Evolutionary conservation across 2,888 invertebrate species (phyloP).

Genomic region (Agonopterix arenella): DNA sequence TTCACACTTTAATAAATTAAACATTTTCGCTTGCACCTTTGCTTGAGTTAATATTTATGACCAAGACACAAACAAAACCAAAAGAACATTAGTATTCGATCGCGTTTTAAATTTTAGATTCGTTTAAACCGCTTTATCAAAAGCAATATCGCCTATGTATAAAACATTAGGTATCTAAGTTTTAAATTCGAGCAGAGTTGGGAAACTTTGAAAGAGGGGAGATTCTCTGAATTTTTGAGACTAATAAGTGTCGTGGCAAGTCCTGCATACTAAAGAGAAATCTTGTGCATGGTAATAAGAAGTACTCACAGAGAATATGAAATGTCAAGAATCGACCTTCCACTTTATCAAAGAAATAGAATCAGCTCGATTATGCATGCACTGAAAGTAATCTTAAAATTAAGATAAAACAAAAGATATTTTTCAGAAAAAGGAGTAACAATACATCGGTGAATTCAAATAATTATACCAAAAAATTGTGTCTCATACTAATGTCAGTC

Average conservation of each 20-base stretch:
- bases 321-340: conserved; percentile 47
- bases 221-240: conserved; percentile 69
- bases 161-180: conserved; percentile 67
- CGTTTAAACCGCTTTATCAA: conserved; percentile 71
- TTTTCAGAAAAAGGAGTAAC: too few species aligned
- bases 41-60: conserved; percentile 63
- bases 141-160: conserved; percentile 73
- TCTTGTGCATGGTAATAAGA: conserved; percentile 64
- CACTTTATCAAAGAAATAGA: conserved; percentile 31
- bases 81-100: conserved; percentile 63
- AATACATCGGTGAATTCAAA: too few species aligned
- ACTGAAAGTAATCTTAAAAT: background rate
- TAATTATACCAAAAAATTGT: background rate
- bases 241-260: conserved; percentile 66
- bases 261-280: conserved; percentile 68
- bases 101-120: conserved; percentile 73
- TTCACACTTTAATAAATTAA: conserved; percentile 14
- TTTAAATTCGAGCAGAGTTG: conserved; percentile 55
- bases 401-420: too few species aligned
- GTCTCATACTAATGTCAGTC: background rate
- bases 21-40: conserved; percentile 46
- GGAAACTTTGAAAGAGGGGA: conserved; percentile 48
- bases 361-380: conserved; percentile 24
- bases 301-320: conserved; percentile 63
- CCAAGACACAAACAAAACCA: conserved; percentile 61